phyloP scores from a whole-genome alignment of 1,140 invertebrate species.

The Pinna nobilis region DNA sequence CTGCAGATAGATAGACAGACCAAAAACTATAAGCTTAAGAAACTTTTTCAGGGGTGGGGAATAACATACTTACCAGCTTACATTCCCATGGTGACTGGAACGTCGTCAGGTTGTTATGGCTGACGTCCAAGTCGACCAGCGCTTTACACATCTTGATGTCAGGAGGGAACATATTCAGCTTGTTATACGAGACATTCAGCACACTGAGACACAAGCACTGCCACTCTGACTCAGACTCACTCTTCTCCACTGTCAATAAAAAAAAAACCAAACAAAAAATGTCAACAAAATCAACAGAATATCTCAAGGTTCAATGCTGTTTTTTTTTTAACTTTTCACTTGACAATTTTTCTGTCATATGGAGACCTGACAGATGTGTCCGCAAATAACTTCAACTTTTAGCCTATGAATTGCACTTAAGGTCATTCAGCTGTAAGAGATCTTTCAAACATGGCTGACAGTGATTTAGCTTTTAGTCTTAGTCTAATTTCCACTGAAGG shows the following conservation, averaged over 20 bases:
- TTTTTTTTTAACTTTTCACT: neutral
- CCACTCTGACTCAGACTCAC: slow-evolving; percentile 33
- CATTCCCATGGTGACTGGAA: slow-evolving; percentile 61
- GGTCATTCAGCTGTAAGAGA: too few relatives aligned
- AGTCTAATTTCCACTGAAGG: too few relatives aligned
- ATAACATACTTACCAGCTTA: slow-evolving; percentile 56
- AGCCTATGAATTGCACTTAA: neutral
- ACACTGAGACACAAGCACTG: slow-evolving; percentile 40
- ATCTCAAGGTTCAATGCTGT: neutral
- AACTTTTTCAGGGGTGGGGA: too few relatives aligned
- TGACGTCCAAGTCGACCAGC: slow-evolving; percentile 46
- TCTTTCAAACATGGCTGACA: too few relatives aligned
- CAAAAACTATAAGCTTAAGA: too few relatives aligned
- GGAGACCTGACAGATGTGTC: neutral
- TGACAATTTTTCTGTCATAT: neutral
- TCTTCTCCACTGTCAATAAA: slow-evolving; percentile 5
- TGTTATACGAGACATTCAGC: slow-evolving; percentile 60
- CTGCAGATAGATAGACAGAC: too few relatives aligned
- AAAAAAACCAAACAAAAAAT: neutral
- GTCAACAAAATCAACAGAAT: neutral
- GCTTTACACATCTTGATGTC: slow-evolving; percentile 46
- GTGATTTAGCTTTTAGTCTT: too few relatives aligned
- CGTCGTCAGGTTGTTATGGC: slow-evolving; percentile 52
- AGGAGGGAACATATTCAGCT: slow-evolving; percentile 50
- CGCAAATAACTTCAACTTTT: neutral